phyloP scores from a whole-genome alignment of 2,113 vertebrate genomes.

The Illadopsis cleaveri region DNA sequence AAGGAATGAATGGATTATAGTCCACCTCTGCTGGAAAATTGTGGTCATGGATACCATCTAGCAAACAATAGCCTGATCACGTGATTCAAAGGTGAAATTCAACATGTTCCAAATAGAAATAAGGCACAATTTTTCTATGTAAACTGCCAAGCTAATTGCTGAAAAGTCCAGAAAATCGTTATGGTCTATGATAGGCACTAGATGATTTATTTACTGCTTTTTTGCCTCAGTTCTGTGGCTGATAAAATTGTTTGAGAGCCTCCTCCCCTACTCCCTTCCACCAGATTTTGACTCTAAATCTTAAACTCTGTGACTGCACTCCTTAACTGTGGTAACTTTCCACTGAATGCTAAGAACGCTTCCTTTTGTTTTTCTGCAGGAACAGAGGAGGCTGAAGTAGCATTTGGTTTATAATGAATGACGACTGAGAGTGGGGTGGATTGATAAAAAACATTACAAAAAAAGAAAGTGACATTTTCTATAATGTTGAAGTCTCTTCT shows the following conservation, averaged over 20 bases:
- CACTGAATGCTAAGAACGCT: neutral
- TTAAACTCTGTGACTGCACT: neutral
- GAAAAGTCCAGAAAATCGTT: neutral
- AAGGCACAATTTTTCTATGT: neutral
- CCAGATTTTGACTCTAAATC: neutral
- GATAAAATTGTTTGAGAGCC: neutral
- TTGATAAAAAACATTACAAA: neutral
- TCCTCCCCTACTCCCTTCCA: neutral
- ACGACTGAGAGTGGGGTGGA: neutral
- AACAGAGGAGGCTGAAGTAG: neutral
- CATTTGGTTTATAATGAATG: neutral
- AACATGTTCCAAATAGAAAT: neutral
- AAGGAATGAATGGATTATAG: neutral
- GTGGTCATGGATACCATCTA: neutral
- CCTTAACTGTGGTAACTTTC: neutral
- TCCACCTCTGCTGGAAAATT: neutral
- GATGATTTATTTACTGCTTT: neutral
- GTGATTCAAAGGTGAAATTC: neutral
- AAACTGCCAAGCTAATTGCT: neutral
- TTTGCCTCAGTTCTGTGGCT: neutral
- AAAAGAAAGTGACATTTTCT: neutral
- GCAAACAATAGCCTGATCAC: neutral
- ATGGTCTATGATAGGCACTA: neutral
- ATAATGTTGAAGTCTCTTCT: neutral
- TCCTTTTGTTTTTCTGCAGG: neutral